Evolutionary conservation across 2,888 invertebrate genomes (phyloP).

Genomic region (Rhamnusium bicolor): DNA sequence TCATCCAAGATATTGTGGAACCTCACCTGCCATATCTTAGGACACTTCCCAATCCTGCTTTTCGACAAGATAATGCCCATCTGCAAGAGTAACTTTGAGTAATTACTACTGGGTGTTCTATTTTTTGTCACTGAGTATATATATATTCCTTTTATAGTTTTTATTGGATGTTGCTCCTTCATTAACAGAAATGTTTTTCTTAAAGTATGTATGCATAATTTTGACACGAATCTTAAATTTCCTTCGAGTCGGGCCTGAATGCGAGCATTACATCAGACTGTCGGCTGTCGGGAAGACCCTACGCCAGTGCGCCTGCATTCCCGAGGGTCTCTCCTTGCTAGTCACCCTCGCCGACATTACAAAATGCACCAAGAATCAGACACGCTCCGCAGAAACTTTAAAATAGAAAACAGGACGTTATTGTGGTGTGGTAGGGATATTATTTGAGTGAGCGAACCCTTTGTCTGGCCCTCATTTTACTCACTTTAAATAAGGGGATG

Average conservation of each 20-base stretch:
- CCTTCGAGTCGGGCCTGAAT: neutral
- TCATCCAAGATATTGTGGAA: no score
- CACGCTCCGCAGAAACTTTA: constrained; percentile 52
- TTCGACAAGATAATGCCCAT: no score
- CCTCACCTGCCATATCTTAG: no score
- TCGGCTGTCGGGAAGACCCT: constrained; percentile 15
- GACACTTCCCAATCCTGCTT: no score
- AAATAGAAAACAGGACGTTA: constrained; percentile 49
- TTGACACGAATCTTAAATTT: no score
- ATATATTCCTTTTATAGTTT: no score
- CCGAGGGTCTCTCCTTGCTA: constrained; percentile 27
- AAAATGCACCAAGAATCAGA: constrained; percentile 45
- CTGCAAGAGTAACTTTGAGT: no score
- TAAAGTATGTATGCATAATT: no score
- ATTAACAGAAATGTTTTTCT: no score
- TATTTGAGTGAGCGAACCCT: constrained; percentile 27
- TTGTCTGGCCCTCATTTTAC: constrained; percentile 23
- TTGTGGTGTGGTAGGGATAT: constrained; percentile 32
- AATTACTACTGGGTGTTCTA: no score
- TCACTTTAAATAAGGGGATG: constrained; percentile 33
- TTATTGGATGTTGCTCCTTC: no score
- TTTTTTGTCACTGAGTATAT: no score
- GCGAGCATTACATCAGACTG: neutral
- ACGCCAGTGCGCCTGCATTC: constrained; percentile 22
- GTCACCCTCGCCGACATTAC: constrained; percentile 34